Conservation (phyloP, 2,888 invertebrate genomes). For the Andrena dorsata region DNA sequence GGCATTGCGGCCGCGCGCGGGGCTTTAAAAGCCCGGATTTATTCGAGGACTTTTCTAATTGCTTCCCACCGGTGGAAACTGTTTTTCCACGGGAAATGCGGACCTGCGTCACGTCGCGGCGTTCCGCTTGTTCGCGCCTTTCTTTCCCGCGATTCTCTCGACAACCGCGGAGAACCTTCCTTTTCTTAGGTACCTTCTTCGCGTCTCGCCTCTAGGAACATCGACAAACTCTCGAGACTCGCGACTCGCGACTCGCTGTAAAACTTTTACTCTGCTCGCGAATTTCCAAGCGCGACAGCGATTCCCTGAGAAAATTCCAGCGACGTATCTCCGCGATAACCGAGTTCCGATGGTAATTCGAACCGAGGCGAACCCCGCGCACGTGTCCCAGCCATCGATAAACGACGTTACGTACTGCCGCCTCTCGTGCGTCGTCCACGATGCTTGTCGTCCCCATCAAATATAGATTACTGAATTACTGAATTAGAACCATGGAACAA, state of each 20-base stretch:
- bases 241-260: conserved; percentile 1
- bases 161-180: too few relatives aligned
- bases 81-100: background rate
- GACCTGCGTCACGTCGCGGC: too few relatives aligned
- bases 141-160: conserved; percentile 26
- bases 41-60: conserved; percentile 46
- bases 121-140: background rate
- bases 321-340: background rate
- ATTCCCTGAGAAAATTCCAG: conserved; percentile 2
- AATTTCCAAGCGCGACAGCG: background rate
- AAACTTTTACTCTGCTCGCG: conserved; percentile 14
- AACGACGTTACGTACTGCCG: conserved; percentile 1
- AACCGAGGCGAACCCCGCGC: conserved; percentile 1
- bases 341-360: conserved; percentile 13
- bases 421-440: background rate
- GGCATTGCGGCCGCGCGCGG: conserved; percentile 18
- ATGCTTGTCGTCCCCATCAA: background rate
- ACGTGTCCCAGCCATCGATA: background rate
- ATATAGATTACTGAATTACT: background rate
- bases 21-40: conserved; percentile 31
- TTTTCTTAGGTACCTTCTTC: background rate
- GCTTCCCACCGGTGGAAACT: conserved; percentile 29
- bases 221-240: background rate
- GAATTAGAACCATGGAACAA: background rate
- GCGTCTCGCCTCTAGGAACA: background rate